Percentiles rank a stretch among this genome's conserved stretches.
Conservation (phyloP, 2,888 invertebrate species). For the Tridacna gigas region DNA sequence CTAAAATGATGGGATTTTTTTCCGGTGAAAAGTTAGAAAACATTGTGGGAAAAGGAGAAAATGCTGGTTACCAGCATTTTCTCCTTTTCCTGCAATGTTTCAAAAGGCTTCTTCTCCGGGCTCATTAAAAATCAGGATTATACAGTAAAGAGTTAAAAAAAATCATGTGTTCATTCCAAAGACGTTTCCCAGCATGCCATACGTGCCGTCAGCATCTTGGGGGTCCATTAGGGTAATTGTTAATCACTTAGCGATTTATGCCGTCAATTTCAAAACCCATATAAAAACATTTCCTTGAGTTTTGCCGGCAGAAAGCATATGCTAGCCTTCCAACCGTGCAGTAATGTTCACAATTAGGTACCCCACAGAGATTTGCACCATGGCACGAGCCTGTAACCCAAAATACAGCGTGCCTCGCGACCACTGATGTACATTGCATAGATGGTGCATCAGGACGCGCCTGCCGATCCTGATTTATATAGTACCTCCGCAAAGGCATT, state of each 20-base stretch:
- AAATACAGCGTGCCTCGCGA: no score
- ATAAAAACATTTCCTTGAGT: conserved; percentile 30
- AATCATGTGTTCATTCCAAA: conserved; percentile 4
- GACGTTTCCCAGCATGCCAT: conserved; percentile 40
- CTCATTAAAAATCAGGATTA: no score
- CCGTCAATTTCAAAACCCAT: conserved; percentile 48
- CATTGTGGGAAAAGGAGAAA: no score
- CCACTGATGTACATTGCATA: no score
- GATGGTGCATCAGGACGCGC: no score
- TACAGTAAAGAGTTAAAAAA: not conserved
- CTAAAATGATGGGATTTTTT: no score
- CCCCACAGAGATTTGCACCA: not conserved
- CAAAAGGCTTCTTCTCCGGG: no score
- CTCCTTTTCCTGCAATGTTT: no score
- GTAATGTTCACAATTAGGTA: not conserved
- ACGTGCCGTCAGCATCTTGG: conserved; percentile 27
- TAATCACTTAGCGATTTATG: conserved; percentile 67
- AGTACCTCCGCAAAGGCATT: no score
- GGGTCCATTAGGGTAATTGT: conserved; percentile 64
- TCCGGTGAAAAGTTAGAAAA: no score
- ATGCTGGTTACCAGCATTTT: no score
- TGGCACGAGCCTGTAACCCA: not conserved
- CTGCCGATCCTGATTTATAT: no score
- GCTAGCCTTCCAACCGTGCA: not conserved
- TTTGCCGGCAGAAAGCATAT: not conserved